Evolutionary conservation across 2,113 vertebrate genomes (phyloP).

Genomic region (Gymnobelideus leadbeateri): DNA sequence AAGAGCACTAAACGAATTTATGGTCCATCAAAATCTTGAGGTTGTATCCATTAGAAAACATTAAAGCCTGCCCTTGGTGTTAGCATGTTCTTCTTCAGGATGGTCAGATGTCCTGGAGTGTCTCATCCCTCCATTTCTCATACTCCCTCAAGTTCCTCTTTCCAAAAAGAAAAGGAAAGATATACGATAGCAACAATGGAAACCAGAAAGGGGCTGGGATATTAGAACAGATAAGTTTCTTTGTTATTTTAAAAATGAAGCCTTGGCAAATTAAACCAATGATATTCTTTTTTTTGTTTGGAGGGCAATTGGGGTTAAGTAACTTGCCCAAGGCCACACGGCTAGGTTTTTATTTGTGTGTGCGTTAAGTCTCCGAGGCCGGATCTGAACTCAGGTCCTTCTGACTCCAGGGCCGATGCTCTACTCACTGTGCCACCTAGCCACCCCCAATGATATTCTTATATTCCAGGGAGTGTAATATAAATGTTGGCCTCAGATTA

Average conservation of each 20-base stretch:
- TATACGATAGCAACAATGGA: too few relatives aligned
- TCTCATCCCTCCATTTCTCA: not conserved
- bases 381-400: too few relatives aligned
- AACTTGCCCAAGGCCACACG: too few relatives aligned
- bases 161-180: not conserved
- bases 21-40: not conserved
- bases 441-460: not conserved
- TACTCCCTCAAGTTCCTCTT: not conserved
- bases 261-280: not conserved
- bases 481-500: constrained; percentile 20
- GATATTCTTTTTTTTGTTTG: too few relatives aligned
- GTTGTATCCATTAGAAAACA: constrained; percentile 62
- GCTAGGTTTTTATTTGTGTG: too few relatives aligned
- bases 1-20: constrained; percentile 76
- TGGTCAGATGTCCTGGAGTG: not conserved
- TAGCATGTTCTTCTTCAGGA: not conserved
- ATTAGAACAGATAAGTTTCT: not conserved
- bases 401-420: too few relatives aligned
- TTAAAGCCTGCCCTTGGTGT: constrained; percentile 40
- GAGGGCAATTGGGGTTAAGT: too few relatives aligned
- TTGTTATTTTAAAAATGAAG: constrained; percentile 19
- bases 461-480: constrained; percentile 16
- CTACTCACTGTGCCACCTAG: too few relatives aligned
- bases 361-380: too few relatives aligned
- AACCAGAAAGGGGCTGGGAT: not conserved